A percentile compares a stretch with the other conserved stretches of the same genome.
Conservation (phyloP, 2,113 vertebrate genomes). For the Tachuris rubrigastra region DNA sequence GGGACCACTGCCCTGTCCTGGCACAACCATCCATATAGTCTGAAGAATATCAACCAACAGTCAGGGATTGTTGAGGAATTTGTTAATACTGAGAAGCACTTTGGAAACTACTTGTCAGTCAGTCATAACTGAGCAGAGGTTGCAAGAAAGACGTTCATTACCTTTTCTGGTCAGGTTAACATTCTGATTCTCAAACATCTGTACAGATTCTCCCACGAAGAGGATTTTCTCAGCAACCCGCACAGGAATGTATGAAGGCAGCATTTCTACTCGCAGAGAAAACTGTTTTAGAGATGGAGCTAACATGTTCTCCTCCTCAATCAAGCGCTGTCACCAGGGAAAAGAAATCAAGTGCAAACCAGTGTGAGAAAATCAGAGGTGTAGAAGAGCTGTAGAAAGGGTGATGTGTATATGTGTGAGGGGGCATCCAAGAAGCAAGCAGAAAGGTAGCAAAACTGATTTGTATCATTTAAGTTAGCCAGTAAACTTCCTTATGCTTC, state of each 20-base stretch:
- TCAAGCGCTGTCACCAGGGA: slow-evolving; percentile 80
- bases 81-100: background rate
- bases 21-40: background rate
- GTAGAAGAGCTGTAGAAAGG: background rate
- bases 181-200: slow-evolving; percentile 99
- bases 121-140: background rate
- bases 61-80: background rate
- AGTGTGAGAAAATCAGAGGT: background rate
- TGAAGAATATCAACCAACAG: background rate
- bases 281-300: slow-evolving; percentile 97
- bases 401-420: background rate
- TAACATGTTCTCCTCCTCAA: slow-evolving; percentile 98
- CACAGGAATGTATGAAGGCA: slow-evolving; percentile 95
- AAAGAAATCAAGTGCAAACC: background rate
- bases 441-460: background rate
- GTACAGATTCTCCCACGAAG: slow-evolving; percentile 97
- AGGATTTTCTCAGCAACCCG: slow-evolving; percentile 97
- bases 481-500: background rate
- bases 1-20: background rate
- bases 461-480: background rate
- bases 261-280: slow-evolving; percentile 91
- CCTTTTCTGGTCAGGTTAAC: slow-evolving; percentile 89
- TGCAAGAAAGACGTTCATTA: slow-evolving; percentile 51
- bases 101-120: background rate
- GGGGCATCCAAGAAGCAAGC: background rate